These are phyloP conservation scores for Geococcyx californianus DNA, from an alignment of 2,113 vertebrate genomes.

Conservation along the genomic window DNA sequence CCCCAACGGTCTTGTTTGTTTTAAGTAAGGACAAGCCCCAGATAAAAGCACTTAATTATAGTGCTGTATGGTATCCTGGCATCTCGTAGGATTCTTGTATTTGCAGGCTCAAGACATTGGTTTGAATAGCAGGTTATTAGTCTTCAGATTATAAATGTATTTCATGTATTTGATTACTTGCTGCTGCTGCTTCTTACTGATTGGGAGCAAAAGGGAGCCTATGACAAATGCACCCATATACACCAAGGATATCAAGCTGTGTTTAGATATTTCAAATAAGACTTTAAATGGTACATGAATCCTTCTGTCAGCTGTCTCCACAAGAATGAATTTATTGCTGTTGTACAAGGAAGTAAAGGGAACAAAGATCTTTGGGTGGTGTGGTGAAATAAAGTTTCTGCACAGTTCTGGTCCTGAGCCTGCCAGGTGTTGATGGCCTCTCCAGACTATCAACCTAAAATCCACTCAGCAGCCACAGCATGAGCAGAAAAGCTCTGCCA, in stretches of 20 bases:
- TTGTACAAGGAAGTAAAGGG: fast-evolving
- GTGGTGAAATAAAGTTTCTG: not conserved
- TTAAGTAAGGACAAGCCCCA: not conserved
- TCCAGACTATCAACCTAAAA: not conserved
- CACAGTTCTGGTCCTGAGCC: not conserved
- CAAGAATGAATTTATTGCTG: not conserved
- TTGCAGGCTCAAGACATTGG: not conserved
- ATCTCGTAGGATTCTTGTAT: not conserved
- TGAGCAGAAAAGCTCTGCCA: not conserved
- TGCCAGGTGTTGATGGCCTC: not conserved
- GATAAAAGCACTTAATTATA: not conserved
- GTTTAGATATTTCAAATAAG: not conserved
- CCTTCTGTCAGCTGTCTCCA: not conserved
- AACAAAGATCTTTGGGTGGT: fast-evolving
- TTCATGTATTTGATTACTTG: not conserved
- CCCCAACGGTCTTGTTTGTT: not conserved
- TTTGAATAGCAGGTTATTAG: not conserved
- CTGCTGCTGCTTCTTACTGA: not conserved
- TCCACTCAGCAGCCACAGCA: not conserved
- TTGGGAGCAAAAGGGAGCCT: not conserved
- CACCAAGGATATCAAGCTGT: not conserved
- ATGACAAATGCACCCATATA: not conserved
- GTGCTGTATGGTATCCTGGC: not conserved
- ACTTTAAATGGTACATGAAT: not conserved
- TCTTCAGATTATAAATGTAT: not conserved